These are phyloP conservation scores for Erebia aethiops DNA, from an alignment of 2,888 invertebrate species.

Conservation along the genomic window DNA sequence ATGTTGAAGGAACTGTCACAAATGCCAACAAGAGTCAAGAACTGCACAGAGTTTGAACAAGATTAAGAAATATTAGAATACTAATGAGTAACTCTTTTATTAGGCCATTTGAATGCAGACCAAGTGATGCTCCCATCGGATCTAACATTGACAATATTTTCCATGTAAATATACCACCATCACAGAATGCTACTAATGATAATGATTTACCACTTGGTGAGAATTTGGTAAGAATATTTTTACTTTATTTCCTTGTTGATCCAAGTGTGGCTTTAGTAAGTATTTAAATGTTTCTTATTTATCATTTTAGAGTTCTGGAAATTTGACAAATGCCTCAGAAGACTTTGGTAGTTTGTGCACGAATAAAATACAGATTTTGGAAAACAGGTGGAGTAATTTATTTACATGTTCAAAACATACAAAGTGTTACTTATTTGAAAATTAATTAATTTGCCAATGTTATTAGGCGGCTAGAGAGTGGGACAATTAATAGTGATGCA, in stretches of 20 bases:
- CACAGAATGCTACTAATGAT: neutral
- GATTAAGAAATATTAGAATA: neutral
- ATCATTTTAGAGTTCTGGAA: neutral
- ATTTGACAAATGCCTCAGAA: neutral
- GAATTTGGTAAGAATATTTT: conserved; percentile 4
- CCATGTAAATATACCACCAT: neutral
- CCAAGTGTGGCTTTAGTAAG: neutral
- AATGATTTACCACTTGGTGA: neutral
- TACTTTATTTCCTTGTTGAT: neutral
- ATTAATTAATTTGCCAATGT: neutral
- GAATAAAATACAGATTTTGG: neutral
- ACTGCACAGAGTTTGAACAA: no score
- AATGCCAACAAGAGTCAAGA: no score
- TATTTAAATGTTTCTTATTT: neutral
- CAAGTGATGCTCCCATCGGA: no score
- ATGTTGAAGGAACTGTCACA: no score
- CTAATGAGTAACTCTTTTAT: neutral
- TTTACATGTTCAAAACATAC: neutral
- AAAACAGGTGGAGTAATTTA: neutral
- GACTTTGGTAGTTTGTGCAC: no score
- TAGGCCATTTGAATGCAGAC: neutral
- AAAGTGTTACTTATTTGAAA: neutral
- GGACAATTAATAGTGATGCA: neutral
- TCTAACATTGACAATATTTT: neutral
- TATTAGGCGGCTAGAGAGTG: neutral